phyloP scores from a whole-genome alignment of 2,888 invertebrate genomes.

The Cosmorhoe ocellata region DNA sequence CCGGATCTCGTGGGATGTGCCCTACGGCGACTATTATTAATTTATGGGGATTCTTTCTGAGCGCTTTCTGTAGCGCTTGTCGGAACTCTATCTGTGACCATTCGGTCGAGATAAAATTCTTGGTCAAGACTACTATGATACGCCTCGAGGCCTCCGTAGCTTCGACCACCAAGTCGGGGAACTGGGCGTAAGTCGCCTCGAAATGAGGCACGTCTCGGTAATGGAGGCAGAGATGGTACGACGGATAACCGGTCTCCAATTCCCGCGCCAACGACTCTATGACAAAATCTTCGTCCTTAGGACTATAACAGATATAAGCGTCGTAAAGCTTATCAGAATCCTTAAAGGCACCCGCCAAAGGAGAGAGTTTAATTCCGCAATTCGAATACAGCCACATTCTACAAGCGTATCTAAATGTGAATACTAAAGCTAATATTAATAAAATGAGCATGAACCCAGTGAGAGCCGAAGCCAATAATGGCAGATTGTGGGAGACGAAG shows the following conservation, averaged over 20 bases:
- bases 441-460: slow-evolving; percentile 90
- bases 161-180: slow-evolving; percentile 89
- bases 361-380: slow-evolving; percentile 92
- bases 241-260: slow-evolving; percentile 90
- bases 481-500: slow-evolving; percentile 91
- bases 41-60: slow-evolving; percentile 91
- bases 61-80: slow-evolving; percentile 93
- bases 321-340: slow-evolving; percentile 95
- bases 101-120: slow-evolving; percentile 94
- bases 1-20: slow-evolving; percentile 91
- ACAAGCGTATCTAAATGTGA: slow-evolving; percentile 93
- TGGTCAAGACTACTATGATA: slow-evolving; percentile 93
- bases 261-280: slow-evolving; percentile 92
- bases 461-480: slow-evolving; percentile 89
- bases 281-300: slow-evolving; percentile 95
- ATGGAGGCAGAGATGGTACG: slow-evolving; percentile 93
- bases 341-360: slow-evolving; percentile 86
- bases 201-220: slow-evolving; percentile 91
- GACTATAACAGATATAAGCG: slow-evolving; percentile 96
- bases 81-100: slow-evolving; percentile 96
- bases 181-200: slow-evolving; percentile 86
- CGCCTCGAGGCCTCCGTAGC: slow-evolving; percentile 94
- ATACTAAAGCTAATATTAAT: slow-evolving; percentile 89
- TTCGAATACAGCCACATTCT: slow-evolving; percentile 94
- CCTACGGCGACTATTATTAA: slow-evolving; percentile 92